Percentiles rank a stretch among this genome's conserved stretches.
Evolutionary conservation across 1,140 invertebrate species (phyloP).

Genomic region (Pinna nobilis): DNA sequence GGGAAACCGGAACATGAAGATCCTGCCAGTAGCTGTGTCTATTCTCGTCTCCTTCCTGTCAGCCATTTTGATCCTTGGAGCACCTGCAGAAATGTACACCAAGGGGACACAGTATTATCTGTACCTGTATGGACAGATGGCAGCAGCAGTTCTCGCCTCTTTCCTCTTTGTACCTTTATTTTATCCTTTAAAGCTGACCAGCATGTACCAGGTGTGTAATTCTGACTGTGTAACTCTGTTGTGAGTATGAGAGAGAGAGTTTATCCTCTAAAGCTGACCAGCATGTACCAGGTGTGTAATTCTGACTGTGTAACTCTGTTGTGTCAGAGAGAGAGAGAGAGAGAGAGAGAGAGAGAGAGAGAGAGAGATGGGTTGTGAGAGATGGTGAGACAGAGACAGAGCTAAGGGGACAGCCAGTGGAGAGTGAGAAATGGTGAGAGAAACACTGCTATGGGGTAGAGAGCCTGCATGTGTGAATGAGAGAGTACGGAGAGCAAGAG

Average conservation of each 20-base stretch:
- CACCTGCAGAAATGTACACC: constrained; percentile 56
- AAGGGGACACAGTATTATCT: constrained; percentile 54
- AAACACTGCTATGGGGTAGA: too few relatives aligned
- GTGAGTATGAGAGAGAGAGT: too few relatives aligned
- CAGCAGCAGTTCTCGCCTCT: constrained; percentile 86
- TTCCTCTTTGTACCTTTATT: constrained; percentile 91
- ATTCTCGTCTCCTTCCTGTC: constrained; percentile 87
- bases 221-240: neutral
- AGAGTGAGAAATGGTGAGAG: too few relatives aligned
- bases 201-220: constrained; percentile 87
- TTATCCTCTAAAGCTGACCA: constrained; percentile 73
- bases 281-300: constrained; percentile 87
- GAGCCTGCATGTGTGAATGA: too few relatives aligned
- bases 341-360: too few relatives aligned
- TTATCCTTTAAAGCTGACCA: constrained; percentile 87
- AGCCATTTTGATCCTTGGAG: constrained; percentile 31
- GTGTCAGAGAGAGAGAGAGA: neutral
- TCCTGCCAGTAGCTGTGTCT: constrained; percentile 71
- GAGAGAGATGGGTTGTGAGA: too few relatives aligned
- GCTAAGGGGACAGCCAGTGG: too few relatives aligned
- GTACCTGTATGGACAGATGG: constrained; percentile 62
- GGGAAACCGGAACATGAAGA: constrained; percentile 84
- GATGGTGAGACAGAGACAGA: too few relatives aligned
- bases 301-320: neutral
- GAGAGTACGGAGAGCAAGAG: too few relatives aligned